A percentile compares a stretch with the other conserved stretches of the same genome.
phyloP scores from a whole-genome alignment of 2,888 invertebrate genomes.

The Thecophora atra region DNA sequence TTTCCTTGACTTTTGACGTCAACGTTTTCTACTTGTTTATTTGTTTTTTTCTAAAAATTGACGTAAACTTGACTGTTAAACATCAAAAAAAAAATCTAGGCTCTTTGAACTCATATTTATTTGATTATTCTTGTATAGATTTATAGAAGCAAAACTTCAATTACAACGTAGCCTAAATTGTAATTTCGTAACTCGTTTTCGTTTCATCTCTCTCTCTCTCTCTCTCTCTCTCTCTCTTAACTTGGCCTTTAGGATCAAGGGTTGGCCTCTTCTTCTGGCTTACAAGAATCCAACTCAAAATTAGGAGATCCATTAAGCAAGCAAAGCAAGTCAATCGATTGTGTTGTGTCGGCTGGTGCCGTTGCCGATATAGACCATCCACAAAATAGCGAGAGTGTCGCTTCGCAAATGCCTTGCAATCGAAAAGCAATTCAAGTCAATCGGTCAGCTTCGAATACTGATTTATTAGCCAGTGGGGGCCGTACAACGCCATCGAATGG shows the following conservation, averaged over 20 bases:
- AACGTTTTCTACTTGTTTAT: no score
- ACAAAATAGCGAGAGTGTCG: conserved; percentile 40
- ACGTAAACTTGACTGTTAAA: neutral
- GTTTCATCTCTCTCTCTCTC: no score
- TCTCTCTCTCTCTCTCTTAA: conserved; percentile 31
- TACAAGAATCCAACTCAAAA: conserved; percentile 47
- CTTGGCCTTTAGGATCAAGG: conserved; percentile 49
- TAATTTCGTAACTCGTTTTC: conserved; percentile 30
- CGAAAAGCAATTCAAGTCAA: conserved; percentile 24
- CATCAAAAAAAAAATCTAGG: neutral
- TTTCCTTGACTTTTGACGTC: no score
- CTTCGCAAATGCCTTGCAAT: conserved; percentile 43
- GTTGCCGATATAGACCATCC: conserved; percentile 39
- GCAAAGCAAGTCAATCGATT: conserved; percentile 38
- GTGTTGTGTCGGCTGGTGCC: conserved; percentile 30
- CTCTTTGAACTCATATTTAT: conserved; percentile 27
- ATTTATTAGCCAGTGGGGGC: conserved; percentile 47
- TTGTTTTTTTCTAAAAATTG: no score
- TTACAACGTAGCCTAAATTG: conserved; percentile 26
- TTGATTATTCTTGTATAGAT: conserved; percentile 27
- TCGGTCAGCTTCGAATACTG: conserved; percentile 39
- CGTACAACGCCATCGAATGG: conserved; percentile 43
- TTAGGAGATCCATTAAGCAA: conserved; percentile 37
- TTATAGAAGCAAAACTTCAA: conserved; percentile 1
- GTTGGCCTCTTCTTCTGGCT: conserved; percentile 50